These are phyloP conservation scores for Drosophila anceps DNA, from an alignment of 2,888 invertebrate species.

Conservation along the genomic window DNA sequence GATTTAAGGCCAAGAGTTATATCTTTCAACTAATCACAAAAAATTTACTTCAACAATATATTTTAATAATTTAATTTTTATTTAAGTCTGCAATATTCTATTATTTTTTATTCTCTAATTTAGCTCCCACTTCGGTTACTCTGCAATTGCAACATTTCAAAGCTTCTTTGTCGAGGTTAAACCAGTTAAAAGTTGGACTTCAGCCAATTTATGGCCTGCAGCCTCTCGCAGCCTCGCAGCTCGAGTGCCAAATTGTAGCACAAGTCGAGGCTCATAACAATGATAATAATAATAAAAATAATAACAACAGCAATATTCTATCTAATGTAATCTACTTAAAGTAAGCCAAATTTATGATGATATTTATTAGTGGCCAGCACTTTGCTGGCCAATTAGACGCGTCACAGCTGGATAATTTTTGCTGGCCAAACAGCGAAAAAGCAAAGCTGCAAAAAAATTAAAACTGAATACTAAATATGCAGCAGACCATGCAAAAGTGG, in stretches of 20 bases:
- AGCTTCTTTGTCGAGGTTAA: slow-evolving; percentile 23
- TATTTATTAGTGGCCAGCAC: slow-evolving; percentile 60
- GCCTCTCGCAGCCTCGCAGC: no score
- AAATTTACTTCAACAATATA: no score
- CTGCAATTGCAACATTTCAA: slow-evolving; percentile 21
- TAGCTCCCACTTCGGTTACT: not conserved
- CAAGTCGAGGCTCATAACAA: slow-evolving; percentile 49
- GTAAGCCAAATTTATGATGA: slow-evolving; percentile 51
- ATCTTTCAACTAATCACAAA: no score
- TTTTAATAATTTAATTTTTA: not conserved
- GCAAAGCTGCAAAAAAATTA: slow-evolving; percentile 12
- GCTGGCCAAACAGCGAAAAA: slow-evolving; percentile 20
- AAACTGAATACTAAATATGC: slow-evolving; percentile 39
- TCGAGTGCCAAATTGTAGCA: slow-evolving; percentile 30
- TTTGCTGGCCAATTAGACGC: slow-evolving; percentile 70
- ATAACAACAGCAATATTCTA: slow-evolving; percentile 7
- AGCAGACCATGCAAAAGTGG: slow-evolving; percentile 59
- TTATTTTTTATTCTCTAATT: not conserved
- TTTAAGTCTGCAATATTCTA: no score
- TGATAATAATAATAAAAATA: slow-evolving; percentile 24
- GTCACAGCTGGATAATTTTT: slow-evolving; percentile 50
- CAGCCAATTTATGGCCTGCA: slow-evolving; percentile 29
- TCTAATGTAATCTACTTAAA: slow-evolving; percentile 47
- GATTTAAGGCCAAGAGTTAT: no score
- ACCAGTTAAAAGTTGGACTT: slow-evolving; percentile 32